A percentile compares a stretch with the other conserved stretches of the same genome.
Evolutionary conservation across 2,113 vertebrate species (phyloP).

Genomic region (Pseudopipra pipra): DNA sequence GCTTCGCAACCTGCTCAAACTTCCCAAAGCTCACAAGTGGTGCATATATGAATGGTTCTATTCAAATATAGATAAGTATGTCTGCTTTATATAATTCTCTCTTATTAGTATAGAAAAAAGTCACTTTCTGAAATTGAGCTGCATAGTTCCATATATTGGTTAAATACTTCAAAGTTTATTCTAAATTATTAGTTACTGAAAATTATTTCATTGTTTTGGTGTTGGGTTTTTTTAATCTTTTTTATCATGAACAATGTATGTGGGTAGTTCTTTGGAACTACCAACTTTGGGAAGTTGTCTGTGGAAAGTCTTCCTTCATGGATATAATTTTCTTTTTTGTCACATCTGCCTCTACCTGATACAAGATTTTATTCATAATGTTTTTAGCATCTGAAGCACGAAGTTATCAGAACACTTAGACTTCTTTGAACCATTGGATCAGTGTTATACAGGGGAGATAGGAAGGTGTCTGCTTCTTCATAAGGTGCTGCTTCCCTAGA

Average conservation of each 20-base stretch:
- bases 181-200: background rate
- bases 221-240: background rate
- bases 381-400: background rate
- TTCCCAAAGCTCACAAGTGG: conserved; percentile 99
- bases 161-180: background rate
- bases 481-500: background rate
- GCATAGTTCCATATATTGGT: background rate
- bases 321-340: background rate
- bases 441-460: background rate
- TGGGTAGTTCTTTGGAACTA: background rate
- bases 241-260: background rate
- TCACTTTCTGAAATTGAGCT: background rate
- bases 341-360: background rate
- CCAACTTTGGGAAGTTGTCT: background rate
- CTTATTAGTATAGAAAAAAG: background rate
- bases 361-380: background rate
- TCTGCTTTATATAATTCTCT: background rate
- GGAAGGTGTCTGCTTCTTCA: background rate
- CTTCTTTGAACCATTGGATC: background rate
- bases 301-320: background rate
- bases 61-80: conserved; percentile 97
- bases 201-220: background rate
- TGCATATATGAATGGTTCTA: conserved; percentile 99
- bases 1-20: conserved; percentile 94
- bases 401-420: background rate